Evolutionary conservation across 2,888 invertebrate genomes (phyloP), one percentile per base, ranked within the genome.

Genomic region (Ctena decussata): DNA sequence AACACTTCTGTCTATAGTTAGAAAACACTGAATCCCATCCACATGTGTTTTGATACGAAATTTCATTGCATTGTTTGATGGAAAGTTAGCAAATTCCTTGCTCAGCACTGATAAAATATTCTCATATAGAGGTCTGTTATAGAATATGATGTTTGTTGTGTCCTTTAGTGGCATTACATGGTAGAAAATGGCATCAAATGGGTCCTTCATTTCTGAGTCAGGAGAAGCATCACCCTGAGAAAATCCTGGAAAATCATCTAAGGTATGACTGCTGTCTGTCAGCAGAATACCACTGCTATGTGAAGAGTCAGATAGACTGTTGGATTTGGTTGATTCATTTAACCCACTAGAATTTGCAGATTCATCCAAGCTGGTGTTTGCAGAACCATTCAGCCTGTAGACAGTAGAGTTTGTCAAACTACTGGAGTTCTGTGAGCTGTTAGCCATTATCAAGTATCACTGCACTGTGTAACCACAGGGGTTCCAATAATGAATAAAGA

Each of bases 21-120:
- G 3, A 32, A 11, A 11, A 30, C 60, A 60, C 15, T 18, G 32
- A 21, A 15, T 35, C 5, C 6, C 18, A 35, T 65, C 35, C 32
- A 65, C 65, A 65, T 65, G 35, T 65, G 65, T 65, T 65, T 65
- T 65, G 1, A 65, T 35, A 21, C 18, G 65, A 35, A 65, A 65
- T 35, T 32, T 65, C 35, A 11, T 65, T 18, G 32, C 21, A 32
- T 35, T 5, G 1, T 32, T 1, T 3, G 65, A 35, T 5, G 65
- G 65, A 65, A 65, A 65, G 11, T 35, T 65, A n/a, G n/a, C n/a
- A 24, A 65, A 65, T 35, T 65, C 57, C 5, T 65, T 32, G 18
- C 65, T 65, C 12, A 65, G 65, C 6, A 65, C 65, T 35, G 32
- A 5, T 8, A 65, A 21, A 35, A 65, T 35, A 35, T 35, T 65